phyloP scores from a whole-genome alignment of 2,888 invertebrate species.

The Macrosoma leucophasiata region DNA sequence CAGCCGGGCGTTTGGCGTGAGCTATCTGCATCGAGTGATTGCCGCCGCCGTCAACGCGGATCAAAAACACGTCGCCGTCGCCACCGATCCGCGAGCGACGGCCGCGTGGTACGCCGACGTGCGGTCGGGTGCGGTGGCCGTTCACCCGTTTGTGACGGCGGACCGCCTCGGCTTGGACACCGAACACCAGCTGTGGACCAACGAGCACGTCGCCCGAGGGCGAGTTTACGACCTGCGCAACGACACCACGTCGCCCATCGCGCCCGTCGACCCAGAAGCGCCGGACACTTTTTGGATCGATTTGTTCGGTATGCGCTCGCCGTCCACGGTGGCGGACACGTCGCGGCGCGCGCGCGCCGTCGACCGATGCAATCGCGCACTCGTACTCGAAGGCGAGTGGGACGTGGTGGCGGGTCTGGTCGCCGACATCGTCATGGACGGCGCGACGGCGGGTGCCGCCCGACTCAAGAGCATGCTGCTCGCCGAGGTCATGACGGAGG shows the following conservation, averaged over 20 bases:
- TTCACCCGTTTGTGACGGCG: no score
- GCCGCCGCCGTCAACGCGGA: conserved; percentile 3
- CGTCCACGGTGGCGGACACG: conserved; percentile 2
- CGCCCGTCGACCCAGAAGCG: neutral
- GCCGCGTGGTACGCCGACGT: conserved; percentile 4
- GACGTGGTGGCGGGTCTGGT: neutral
- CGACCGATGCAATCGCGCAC: neutral
- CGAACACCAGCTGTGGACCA: no score
- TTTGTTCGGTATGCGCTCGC: conserved; percentile 5
- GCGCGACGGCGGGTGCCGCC: neutral
- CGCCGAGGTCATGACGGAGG: neutral
- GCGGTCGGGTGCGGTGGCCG: conserved; percentile 3
- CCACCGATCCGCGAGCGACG: conserved; percentile 1
- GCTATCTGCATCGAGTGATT: conserved; percentile 1
- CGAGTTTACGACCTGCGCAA: no score
- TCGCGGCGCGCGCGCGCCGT: conserved; percentile 1
- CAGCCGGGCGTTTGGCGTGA: conserved; percentile 1
- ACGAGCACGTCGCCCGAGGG: conserved; percentile 1
- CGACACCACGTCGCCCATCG: no score
- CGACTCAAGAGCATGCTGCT: conserved; percentile 1
- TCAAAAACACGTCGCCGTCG: conserved; percentile 4
- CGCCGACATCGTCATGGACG: conserved; percentile 1
- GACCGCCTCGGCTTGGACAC: no score
- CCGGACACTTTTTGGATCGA: conserved; percentile 4
- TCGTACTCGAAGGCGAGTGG: neutral